Evolutionary conservation across 2,797 vertebrate species (phyloP).

Genomic region (Mallotus villosus): DNA sequence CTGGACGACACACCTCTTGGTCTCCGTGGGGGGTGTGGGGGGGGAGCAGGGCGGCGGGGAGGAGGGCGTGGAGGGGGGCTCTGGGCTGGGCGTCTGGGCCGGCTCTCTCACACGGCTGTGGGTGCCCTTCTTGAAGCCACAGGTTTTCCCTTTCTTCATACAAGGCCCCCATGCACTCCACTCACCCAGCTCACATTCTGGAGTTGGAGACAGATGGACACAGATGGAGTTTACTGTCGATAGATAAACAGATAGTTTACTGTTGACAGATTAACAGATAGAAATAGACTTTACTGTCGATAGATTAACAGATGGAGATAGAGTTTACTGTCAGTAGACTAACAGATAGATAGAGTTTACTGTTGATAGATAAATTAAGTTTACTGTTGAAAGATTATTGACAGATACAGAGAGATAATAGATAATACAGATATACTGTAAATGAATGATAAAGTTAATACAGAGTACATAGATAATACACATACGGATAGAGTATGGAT

Average conservation of each 20-base stretch:
- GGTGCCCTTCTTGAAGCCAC: slow-evolving; percentile 91
- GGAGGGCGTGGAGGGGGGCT: slow-evolving; percentile 49
- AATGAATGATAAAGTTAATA: too few relatives aligned
- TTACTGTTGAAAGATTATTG: too few relatives aligned
- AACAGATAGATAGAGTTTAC: too few relatives aligned
- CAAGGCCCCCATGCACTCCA: slow-evolving; percentile 93
- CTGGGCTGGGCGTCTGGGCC: slow-evolving; percentile 73
- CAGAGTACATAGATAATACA: too few relatives aligned
- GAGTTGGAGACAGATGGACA: slow-evolving; percentile 52
- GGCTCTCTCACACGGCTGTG: slow-evolving; percentile 83
- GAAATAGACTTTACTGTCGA: neutral
- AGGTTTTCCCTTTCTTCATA: slow-evolving; percentile 91
- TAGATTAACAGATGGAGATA: too few relatives aligned
- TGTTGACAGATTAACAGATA: neutral
- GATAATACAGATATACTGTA: too few relatives aligned
- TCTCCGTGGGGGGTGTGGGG: slow-evolving; percentile 81
- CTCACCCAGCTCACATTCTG: slow-evolving; percentile 91
- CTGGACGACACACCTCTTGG: slow-evolving; percentile 80
- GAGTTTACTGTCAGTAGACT: too few relatives aligned
- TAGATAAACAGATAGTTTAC: neutral
- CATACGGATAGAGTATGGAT: too few relatives aligned
- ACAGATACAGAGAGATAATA: too few relatives aligned
- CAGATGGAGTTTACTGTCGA: neutral
- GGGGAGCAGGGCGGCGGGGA: slow-evolving; percentile 73
- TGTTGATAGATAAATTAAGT: too few relatives aligned